Evolutionary conservation across 1,140 invertebrate genomes (phyloP).

Genomic region (Drusus annulatus): DNA sequence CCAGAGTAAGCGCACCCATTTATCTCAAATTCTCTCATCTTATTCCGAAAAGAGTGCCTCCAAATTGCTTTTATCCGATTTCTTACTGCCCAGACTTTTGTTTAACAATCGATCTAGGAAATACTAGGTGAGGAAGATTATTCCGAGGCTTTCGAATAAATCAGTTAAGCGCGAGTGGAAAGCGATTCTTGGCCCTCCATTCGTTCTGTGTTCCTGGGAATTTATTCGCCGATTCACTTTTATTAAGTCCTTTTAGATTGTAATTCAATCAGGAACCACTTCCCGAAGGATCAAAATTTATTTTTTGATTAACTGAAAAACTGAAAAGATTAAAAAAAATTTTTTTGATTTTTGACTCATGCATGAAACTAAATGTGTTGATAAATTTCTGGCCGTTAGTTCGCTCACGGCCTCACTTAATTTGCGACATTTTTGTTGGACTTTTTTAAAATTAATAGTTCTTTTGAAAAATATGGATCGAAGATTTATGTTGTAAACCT

Average conservation of each 20-base stretch:
- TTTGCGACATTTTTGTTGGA: no score
- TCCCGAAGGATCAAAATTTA: no score
- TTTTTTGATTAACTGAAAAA: no score
- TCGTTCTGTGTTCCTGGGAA: background rate
- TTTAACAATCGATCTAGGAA: conserved; percentile 5
- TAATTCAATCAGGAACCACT: background rate
- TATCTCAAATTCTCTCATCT: background rate
- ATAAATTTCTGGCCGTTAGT: no score
- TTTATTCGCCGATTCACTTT: conserved; percentile 1
- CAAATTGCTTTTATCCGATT: conserved; percentile 25
- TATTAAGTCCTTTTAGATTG: background rate
- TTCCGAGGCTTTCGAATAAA: conserved; percentile 13
- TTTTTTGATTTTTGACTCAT: no score
- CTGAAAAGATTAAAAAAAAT: no score
- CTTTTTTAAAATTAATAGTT: no score
- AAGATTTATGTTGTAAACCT: no score
- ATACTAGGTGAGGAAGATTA: conserved; percentile 9
- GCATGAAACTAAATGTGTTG: no score
- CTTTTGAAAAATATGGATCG: no score
- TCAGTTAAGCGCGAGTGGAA: background rate
- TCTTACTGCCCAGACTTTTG: background rate
- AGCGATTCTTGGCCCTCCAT: background rate
- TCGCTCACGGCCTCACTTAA: no score
- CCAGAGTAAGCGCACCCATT: background rate
- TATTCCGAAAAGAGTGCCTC: background rate